Evolutionary conservation across 2,113 vertebrate genomes (phyloP), one percentile per base, ranked within the genome.

Genomic region (Phocoena phocoena): DNA sequence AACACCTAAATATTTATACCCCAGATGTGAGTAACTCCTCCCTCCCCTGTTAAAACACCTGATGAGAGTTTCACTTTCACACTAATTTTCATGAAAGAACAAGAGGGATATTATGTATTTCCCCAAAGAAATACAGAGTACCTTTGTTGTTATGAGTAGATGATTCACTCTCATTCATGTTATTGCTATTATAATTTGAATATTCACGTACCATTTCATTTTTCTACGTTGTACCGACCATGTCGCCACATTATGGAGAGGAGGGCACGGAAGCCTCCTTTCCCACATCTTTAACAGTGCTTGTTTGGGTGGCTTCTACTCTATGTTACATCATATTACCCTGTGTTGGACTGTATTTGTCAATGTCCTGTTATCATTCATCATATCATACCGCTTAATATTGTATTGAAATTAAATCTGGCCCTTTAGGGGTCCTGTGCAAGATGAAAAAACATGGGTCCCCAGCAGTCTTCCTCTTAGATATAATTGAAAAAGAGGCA

Each of bases 401-500:
- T 95, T 95, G 91, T 97, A 98, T 62, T 97, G 93, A 98, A 98
- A 98, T 99, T 97, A 98, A 97, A 98, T 98, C 97, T 98, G 95
- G 98, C 93, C 96, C 97, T 98, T 98, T 98, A 98, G 93, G 98
- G 96, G 96, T 98, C 97, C 96, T 97, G 36, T 93, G 84, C 33
- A 98, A 98, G 97, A 98, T 98, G 97, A 96, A 97, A 98, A 93
- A 77, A 55, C 55, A 55, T 26, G 21, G 23, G 81, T 98, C 96
- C 96, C 97, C 97, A 98, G 97, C 97, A 98, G 98, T 98, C 97
- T 98, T 98, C 97, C 98, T 98, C 98, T 99, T 98, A 98, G 96
- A 98, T 84, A 98, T 98, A 98, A 98, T 98, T 98, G 98, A 98
- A 98, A 98, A 98, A 98, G 98, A 98, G 97, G 98, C 98, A 99